phyloP scores from a whole-genome alignment of 2,797 vertebrate genomes.

The Thripadectes ignobilis region DNA sequence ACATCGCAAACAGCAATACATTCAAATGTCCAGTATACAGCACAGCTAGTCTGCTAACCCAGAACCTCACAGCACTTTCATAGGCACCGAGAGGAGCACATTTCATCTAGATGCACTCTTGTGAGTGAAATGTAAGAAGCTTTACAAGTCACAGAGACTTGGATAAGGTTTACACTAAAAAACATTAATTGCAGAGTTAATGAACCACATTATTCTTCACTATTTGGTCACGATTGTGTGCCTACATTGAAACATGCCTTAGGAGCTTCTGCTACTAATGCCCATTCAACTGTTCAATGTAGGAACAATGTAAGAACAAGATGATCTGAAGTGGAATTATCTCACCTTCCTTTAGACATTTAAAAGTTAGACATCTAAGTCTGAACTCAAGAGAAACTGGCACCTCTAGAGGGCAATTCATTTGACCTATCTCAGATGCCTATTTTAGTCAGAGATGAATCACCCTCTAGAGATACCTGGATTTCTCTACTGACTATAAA shows the following conservation, averaged over 20 bases:
- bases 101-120: not conserved
- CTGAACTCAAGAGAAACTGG: slow-evolving; percentile 3
- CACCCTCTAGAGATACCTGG: slow-evolving; percentile 29
- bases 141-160: not conserved
- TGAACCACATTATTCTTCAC: accelerated
- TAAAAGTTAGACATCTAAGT: slow-evolving; percentile 23
- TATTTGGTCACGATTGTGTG: not conserved
- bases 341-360: not conserved
- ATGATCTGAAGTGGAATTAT: slow-evolving; percentile 1
- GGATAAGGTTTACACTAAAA: not conserved
- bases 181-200: not conserved
- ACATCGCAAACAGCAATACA: not conserved
- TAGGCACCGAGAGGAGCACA: not conserved
- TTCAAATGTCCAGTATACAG: not conserved
- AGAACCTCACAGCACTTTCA: not conserved
- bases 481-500: slow-evolving; percentile 45
- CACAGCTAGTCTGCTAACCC: not conserved
- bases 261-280: not conserved
- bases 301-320: not conserved
- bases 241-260: not conserved
- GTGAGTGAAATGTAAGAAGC: not conserved
- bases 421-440: slow-evolving; percentile 49
- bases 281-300: not conserved
- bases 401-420: slow-evolving; percentile 40
- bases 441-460: slow-evolving; percentile 49